phyloP scores from a whole-genome alignment of 2,888 invertebrate genomes.

The Nephrotoma guestfalica region DNA sequence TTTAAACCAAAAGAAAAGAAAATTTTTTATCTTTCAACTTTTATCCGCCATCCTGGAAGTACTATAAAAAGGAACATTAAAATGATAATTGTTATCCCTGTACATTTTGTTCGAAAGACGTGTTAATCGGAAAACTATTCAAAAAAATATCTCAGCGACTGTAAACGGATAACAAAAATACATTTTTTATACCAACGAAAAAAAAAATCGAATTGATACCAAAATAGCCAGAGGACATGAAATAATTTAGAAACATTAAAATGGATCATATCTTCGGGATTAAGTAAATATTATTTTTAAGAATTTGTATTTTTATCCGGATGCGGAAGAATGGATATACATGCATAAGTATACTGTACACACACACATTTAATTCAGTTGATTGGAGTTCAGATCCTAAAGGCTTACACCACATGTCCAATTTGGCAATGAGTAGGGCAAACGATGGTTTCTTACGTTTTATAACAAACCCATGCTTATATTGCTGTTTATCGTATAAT shows the following conservation, averaged over 20 bases:
- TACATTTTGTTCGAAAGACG: background rate
- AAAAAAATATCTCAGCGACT: background rate
- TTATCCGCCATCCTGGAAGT: background rate
- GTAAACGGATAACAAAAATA: no score
- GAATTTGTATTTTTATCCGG: no score
- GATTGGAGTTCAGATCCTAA: no score
- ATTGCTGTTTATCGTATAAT: no score
- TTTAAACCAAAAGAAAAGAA: background rate
- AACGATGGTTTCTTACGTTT: no score
- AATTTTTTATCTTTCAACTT: background rate
- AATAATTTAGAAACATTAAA: background rate
- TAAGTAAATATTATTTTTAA: background rate
- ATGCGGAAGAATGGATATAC: no score
- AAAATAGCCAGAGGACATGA: background rate
- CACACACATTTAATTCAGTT: no score
- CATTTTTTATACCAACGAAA: background rate
- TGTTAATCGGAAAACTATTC: background rate
- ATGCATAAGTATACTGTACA: no score
- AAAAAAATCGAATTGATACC: background rate
- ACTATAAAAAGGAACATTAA: background rate
- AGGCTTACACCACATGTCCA: no score
- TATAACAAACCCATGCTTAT: no score
- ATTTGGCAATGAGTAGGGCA: no score
- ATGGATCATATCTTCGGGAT: background rate
- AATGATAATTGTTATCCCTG: background rate